Conservation (phyloP, 2,888 invertebrate genomes). For the Drosophila subquinaria region DNA sequence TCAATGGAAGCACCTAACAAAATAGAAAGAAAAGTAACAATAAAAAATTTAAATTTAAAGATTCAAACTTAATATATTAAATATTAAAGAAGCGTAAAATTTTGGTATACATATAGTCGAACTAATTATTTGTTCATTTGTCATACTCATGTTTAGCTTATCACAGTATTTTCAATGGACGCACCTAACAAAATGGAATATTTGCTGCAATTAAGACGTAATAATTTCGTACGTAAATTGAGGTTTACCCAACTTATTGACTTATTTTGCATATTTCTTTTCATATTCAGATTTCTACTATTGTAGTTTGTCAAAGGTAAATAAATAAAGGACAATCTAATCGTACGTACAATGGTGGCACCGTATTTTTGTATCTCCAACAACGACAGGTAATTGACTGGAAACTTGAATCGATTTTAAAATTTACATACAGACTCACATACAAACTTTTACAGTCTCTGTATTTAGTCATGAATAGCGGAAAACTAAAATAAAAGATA, state of each 20-base stretch:
- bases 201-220: slow-evolving; percentile 12
- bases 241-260: slow-evolving; percentile 18
- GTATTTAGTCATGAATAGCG: slow-evolving; percentile 2
- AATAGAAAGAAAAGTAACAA: background rate
- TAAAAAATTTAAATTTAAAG: no score
- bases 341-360: slow-evolving; percentile 26
- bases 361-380: slow-evolving; percentile 34
- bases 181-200: background rate
- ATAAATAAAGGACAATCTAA: slow-evolving; percentile 16
- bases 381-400: slow-evolving; percentile 84
- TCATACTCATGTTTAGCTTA: background rate
- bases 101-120: background rate
- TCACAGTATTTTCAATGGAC: background rate
- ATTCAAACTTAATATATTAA: no score
- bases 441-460: background rate
- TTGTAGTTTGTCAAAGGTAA: slow-evolving; percentile 8
- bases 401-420: slow-evolving; percentile 85
- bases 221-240: background rate
- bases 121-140: no score
- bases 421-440: slow-evolving; percentile 68
- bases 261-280: slow-evolving; percentile 12
- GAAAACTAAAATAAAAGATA: slow-evolving; percentile 21
- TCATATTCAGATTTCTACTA: background rate
- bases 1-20: background rate
- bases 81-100: no score